phyloP scores from a whole-genome alignment of 1,140 invertebrate genomes.

The Cyclina sinensis region DNA sequence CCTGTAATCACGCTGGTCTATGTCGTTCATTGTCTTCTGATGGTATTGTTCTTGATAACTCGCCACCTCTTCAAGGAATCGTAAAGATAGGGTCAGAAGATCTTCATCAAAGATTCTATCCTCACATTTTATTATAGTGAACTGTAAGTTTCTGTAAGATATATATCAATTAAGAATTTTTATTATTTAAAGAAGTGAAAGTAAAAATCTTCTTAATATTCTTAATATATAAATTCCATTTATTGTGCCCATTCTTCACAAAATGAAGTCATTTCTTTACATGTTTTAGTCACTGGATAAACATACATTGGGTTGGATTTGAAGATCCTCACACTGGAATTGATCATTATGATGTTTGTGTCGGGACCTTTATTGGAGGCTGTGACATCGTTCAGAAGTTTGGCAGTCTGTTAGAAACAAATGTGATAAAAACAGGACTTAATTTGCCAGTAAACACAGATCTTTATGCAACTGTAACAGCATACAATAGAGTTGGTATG shows the following conservation, averaged over 20 bases:
- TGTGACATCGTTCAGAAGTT: slow-evolving; percentile 64
- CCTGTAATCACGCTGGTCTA: slow-evolving; percentile 63
- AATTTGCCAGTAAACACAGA: slow-evolving; percentile 52
- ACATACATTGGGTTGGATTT: slow-evolving; percentile 71
- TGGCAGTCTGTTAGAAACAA: slow-evolving; percentile 46
- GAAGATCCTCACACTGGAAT: slow-evolving; percentile 74
- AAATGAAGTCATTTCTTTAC: no score
- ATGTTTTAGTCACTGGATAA: neutral
- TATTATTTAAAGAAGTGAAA: no score
- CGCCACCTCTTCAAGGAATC: slow-evolving; percentile 66
- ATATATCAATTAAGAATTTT: no score
- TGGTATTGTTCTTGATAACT: slow-evolving; percentile 67
- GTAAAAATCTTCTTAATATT: no score
- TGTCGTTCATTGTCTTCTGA: slow-evolving; percentile 55
- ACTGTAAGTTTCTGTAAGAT: no score
- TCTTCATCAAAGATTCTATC: neutral
- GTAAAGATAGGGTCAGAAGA: slow-evolving; percentile 33
- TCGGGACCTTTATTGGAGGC: slow-evolving; percentile 32
- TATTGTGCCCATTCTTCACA: no score
- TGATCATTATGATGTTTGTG: slow-evolving; percentile 69
- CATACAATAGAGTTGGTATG: slow-evolving; percentile 70
- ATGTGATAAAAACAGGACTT: slow-evolving; percentile 48
- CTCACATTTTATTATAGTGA: neutral
- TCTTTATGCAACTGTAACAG: slow-evolving; percentile 71
- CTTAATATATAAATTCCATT: no score